Base-by-base conservation (phyloP, 2,888 invertebrate species). In the Tachina fera region DNA sequence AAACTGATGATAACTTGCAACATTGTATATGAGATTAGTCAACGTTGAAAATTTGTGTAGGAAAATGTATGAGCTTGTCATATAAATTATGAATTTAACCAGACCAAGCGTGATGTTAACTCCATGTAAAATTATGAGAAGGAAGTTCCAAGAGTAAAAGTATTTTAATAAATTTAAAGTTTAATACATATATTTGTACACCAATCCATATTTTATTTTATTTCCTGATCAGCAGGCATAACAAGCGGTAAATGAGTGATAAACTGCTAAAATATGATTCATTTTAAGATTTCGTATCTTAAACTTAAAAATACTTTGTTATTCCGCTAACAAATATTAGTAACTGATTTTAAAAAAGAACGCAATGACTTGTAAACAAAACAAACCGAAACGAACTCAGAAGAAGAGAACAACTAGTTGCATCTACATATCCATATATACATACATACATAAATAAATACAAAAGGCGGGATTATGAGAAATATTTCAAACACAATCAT, bases 1-100 rank as follows among this genome's bases (percentile, higher is more conserved):
- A 67, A 60, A 65, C 67, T 67, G 49, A 60, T 74, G 49, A 31
- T 6, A 31, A 51, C 65, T 79, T 63, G 79, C 80, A 80, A 74
- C 74, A 72, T 74, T 74, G 67, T 80, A 60, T 58, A 67, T 58
- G 41, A 49, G 74, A 74, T 72, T 58, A n/a, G 58, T 67, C 43
- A 11, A 65, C 71, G 61, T 47, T 31, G n/a, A 53, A 79, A 72
- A 79, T 72, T 56, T 79, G 61, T 45, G 11, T 56, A 60, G 65
- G 16, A 78, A 78, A 49, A 65, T 75, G 53, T 70, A 78, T 60
- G 60, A 49, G 68, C 39, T 61, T 60, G 13, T 3, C 51, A n/a
- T 70, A 60, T 58, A 51, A 60, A 60, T 31, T 78, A 60, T 78
- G 19, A 60, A 51, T 60, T 70, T 49, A 58, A 22, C n/a, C n/a